Conservation (phyloP, 2,113 vertebrate species). For the Empidonax traillii region DNA sequence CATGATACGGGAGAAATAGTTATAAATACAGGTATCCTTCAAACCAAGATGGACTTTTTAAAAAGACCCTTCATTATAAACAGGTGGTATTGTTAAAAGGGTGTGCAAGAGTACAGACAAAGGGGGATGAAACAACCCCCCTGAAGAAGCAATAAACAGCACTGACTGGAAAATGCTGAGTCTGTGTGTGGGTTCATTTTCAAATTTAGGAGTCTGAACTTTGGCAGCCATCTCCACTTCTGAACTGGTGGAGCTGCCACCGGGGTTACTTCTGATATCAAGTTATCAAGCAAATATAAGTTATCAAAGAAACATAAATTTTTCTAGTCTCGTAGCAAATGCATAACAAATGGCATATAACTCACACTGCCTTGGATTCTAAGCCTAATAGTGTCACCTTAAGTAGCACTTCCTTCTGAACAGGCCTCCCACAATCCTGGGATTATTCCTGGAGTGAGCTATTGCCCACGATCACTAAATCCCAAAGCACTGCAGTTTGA, state of each 20-base stretch:
- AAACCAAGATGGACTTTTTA: not conserved
- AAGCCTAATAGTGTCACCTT: not conserved
- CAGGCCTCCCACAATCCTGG: not conserved
- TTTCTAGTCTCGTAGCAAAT: not conserved
- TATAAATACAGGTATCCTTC: not conserved
- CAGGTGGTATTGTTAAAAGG: not conserved
- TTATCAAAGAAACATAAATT: not conserved
- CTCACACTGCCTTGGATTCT: not conserved
- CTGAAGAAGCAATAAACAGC: not conserved
- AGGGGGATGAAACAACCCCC: not conserved
- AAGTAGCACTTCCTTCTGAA: not conserved
- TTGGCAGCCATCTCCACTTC: not conserved
- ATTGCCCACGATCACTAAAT: not conserved
- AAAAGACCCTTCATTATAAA: not conserved
- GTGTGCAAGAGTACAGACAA: not conserved
- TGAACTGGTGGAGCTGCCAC: not conserved
- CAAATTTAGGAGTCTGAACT: not conserved
- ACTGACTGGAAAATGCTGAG: not conserved
- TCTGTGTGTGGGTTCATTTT: not conserved
- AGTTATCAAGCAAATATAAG: not conserved
- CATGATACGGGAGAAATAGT: not conserved
- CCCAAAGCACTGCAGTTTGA: not conserved
- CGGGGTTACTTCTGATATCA: not conserved
- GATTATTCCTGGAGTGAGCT: not conserved
- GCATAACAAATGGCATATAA: not conserved